phyloP scores from a whole-genome alignment of 2,797 vertebrate species.

The Sphaeramia orbicularis region DNA sequence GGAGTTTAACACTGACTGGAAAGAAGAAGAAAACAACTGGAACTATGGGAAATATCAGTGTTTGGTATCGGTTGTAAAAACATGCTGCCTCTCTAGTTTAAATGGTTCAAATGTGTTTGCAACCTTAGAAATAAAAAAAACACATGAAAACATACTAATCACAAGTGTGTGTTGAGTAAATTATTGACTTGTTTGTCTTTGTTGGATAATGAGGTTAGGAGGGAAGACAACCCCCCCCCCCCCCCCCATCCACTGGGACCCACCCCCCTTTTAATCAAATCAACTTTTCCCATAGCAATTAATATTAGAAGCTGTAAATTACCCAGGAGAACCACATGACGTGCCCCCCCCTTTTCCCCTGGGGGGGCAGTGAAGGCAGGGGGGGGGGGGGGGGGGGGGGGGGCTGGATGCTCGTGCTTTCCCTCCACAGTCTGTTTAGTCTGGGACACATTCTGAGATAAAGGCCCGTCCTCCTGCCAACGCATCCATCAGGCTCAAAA shows the following conservation, averaged over 20 bases:
- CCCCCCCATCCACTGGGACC: conserved; percentile 33
- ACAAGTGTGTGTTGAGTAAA: neutral
- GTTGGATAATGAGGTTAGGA: conserved; percentile 57
- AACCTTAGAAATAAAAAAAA: conserved; percentile 3
- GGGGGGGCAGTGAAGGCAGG: too few relatives aligned
- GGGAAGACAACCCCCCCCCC: conserved; percentile 36
- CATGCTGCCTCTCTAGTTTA: too few relatives aligned
- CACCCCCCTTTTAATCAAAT: conserved; percentile 72
- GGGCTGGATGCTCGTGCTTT: too few relatives aligned
- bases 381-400: too few relatives aligned
- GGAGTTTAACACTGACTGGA: too few relatives aligned
- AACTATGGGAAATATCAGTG: too few relatives aligned
- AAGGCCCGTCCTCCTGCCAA: too few relatives aligned
- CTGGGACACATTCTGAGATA: too few relatives aligned
- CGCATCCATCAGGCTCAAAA: too few relatives aligned
- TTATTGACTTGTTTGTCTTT: conserved; percentile 28
- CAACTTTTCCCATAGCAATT: conserved; percentile 76
- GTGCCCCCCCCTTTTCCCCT: conserved; percentile 41
- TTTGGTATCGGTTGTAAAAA: too few relatives aligned
- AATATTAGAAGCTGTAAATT: conserved; percentile 70
- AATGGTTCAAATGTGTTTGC: conserved; percentile 12
- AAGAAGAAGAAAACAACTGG: too few relatives aligned
- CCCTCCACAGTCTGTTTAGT: too few relatives aligned
- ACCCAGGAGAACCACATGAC: conserved; percentile 58
- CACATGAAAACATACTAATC: conserved; percentile 15